A percentile compares a stretch with the other conserved stretches of the same genome.
These are phyloP conservation scores for Pammene fasciana DNA, from an alignment of 2,888 invertebrate genomes.

Conservation along the genomic window DNA sequence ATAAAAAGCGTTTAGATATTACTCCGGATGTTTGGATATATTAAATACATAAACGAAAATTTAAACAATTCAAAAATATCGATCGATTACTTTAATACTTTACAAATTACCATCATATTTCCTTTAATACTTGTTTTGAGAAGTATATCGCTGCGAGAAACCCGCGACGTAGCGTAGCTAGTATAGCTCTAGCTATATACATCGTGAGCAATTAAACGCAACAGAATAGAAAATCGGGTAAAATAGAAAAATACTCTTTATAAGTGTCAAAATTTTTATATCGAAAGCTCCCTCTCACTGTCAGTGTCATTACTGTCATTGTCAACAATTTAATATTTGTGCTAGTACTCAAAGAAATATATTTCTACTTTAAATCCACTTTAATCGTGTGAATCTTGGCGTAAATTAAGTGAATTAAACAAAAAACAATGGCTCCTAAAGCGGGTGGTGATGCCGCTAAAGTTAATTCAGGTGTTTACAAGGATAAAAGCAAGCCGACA, in stretches of 20 bases:
- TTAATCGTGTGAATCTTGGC: slow-evolving; percentile 26
- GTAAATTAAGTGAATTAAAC: slow-evolving; percentile 26
- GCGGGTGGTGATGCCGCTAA: slow-evolving; percentile 77
- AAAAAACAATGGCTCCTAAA: slow-evolving; percentile 72
- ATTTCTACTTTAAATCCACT: slow-evolving; percentile 25
- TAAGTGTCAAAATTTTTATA: not conserved
- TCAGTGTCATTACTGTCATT: slow-evolving; percentile 11
- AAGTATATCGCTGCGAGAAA: too few relatives aligned
- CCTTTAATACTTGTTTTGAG: too few relatives aligned
- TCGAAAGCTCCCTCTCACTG: not conserved
- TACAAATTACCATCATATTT: too few relatives aligned
- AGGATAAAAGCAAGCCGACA: slow-evolving; percentile 96
- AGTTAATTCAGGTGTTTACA: slow-evolving; percentile 86
- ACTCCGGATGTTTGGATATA: too few relatives aligned
- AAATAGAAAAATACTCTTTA: not conserved
- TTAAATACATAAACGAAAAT: too few relatives aligned
- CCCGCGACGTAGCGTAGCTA: too few relatives aligned
- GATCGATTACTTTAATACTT: too few relatives aligned
- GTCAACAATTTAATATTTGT: slow-evolving; percentile 12
- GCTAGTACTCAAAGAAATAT: slow-evolving; percentile 10
- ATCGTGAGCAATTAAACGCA: too few relatives aligned
- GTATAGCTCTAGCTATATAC: too few relatives aligned
- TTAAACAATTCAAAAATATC: too few relatives aligned
- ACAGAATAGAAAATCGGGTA: too few relatives aligned
- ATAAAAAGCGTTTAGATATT: slow-evolving; percentile 5